A percentile compares a stretch with the other conserved stretches of the same genome.
phyloP scores from a whole-genome alignment of 2,797 vertebrate species.

The Urocyon cinereoargenteus region DNA sequence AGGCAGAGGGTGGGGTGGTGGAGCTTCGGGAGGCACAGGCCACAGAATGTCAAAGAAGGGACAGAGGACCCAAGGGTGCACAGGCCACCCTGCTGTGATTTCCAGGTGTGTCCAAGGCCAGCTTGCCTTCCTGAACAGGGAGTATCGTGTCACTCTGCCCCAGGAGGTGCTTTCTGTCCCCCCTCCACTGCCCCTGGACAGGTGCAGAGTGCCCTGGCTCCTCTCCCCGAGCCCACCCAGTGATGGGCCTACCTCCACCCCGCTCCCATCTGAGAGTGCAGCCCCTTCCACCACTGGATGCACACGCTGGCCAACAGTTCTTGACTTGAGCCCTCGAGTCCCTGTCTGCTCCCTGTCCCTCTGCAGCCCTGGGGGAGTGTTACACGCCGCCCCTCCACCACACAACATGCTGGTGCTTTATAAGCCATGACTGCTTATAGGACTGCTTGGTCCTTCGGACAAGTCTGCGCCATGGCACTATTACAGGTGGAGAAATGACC shows the following conservation, averaged over 20 bases:
- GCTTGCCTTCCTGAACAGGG: not conserved
- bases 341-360: not conserved
- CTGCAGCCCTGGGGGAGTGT: not conserved
- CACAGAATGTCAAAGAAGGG: not conserved
- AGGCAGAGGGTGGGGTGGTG: not conserved
- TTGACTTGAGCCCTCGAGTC: too few species aligned
- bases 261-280: not conserved
- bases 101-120: not conserved
- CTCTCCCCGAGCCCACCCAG: not conserved
- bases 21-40: accelerated
- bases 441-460: not conserved
- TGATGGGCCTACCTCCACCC: not conserved
- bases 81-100: not conserved
- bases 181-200: not conserved
- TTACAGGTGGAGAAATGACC: not conserved
- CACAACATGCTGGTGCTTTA: accelerated
- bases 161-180: not conserved
- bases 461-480: too few species aligned
- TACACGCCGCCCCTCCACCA: not conserved
- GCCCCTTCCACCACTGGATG: not conserved
- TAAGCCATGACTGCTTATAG: not conserved
- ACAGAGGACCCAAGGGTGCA: not conserved
- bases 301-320: not conserved
- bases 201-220: not conserved
- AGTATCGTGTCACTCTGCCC: not conserved